Conservation (phyloP, 1,140 invertebrate species). For the Magallana gigas region DNA sequence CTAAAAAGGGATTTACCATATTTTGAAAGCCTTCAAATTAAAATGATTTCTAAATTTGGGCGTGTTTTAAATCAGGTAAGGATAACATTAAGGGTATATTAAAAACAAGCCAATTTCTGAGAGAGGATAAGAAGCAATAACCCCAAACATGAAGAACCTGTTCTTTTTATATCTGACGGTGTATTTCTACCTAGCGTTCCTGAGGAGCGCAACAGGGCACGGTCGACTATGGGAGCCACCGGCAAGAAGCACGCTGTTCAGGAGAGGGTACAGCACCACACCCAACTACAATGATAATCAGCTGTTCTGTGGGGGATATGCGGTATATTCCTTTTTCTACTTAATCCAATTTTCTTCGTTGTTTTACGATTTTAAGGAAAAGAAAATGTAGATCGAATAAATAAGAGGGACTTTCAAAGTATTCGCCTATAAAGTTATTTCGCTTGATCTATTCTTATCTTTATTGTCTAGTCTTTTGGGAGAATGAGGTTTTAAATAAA, state of each 20-base stretch:
- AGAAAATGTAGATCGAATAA: no score
- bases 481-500: no score
- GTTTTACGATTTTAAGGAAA: no score
- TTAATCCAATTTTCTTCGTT: background rate
- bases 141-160: background rate
- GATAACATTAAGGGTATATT: background rate
- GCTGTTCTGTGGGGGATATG: slow-evolving; percentile 89
- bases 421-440: no score
- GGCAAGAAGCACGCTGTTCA: slow-evolving; percentile 94
- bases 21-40: background rate
- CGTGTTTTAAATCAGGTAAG: slow-evolving; percentile 18
- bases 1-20: slow-evolving; percentile 25
- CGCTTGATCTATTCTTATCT: no score
- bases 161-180: background rate
- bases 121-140: background rate
- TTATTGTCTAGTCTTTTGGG: no score
- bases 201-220: slow-evolving; percentile 82
- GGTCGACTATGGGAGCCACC: slow-evolving; percentile 92
- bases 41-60: background rate
- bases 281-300: slow-evolving; percentile 96
- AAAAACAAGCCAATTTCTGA: background rate
- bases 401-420: no score
- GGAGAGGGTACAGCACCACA: slow-evolving; percentile 93
- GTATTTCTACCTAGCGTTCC: background rate
- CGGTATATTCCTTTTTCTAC: slow-evolving; percentile 55